These are phyloP conservation scores for Caenorhabditis uteleia DNA, from an alignment of 2,888 invertebrate genomes.

Conservation along the genomic window DNA sequence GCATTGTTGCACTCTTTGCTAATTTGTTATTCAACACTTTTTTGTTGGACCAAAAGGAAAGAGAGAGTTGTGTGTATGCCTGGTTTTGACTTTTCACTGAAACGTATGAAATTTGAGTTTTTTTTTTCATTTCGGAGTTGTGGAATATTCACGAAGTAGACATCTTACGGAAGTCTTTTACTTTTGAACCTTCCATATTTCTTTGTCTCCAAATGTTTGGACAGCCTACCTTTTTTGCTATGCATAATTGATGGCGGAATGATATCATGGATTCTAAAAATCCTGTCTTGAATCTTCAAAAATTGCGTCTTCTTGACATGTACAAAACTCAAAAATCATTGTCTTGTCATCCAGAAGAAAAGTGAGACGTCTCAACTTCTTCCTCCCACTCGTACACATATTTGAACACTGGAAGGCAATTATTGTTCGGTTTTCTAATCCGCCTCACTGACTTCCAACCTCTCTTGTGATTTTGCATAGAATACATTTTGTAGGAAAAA, in stretches of 20 bases:
- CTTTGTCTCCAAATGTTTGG: background rate
- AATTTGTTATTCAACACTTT: slow-evolving; percentile 47
- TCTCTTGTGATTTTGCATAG: too few relatives aligned
- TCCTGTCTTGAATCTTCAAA: too few relatives aligned
- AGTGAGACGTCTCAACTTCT: slow-evolving; percentile 1
- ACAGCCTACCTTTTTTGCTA: too few relatives aligned
- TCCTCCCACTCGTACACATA: slow-evolving; percentile 9
- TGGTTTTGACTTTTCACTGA: slow-evolving; percentile 30
- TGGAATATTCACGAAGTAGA: slow-evolving; percentile 37
- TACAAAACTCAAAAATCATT: too few relatives aligned
- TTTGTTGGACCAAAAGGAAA: too few relatives aligned
- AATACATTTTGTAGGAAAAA: too few relatives aligned
- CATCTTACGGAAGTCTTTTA: slow-evolving; percentile 11
- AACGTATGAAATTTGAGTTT: slow-evolving; percentile 44
- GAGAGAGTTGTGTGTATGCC: slow-evolving; percentile 27
- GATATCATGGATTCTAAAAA: too few relatives aligned
- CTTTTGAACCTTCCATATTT: background rate
- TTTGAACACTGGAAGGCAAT: slow-evolving; percentile 31
- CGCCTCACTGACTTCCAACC: slow-evolving; percentile 34
- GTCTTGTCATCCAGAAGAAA: too few relatives aligned
- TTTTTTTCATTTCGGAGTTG: too few relatives aligned
- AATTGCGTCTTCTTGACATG: too few relatives aligned
- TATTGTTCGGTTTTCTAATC: slow-evolving; percentile 43
- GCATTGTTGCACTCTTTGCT: slow-evolving; percentile 34
- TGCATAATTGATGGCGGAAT: too few relatives aligned